phyloP scores from a whole-genome alignment of 2,797 vertebrate species.

The Brotula barbata region DNA sequence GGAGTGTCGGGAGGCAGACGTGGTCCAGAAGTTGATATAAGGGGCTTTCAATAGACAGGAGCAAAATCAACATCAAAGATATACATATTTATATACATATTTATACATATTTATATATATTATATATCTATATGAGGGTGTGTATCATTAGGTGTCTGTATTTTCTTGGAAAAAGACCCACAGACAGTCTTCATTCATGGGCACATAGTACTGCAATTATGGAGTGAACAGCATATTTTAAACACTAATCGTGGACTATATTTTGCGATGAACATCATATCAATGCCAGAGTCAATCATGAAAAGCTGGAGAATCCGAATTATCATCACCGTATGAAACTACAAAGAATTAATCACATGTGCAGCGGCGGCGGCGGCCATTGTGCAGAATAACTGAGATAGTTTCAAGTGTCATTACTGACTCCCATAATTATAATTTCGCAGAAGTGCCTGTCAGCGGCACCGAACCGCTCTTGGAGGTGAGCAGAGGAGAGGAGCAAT shows the following conservation, averaged over 20 bases:
- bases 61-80: too few species aligned
- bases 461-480: conserved; percentile 20
- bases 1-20: too few species aligned
- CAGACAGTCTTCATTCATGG: background rate
- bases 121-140: too few species aligned
- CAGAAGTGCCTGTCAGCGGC: conserved; percentile 38
- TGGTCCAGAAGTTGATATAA: too few species aligned
- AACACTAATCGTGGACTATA: conserved; percentile 24
- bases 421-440: conserved; percentile 49
- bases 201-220: conserved; percentile 5
- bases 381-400: conserved; percentile 60
- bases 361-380: conserved; percentile 37
- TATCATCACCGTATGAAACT: conserved; percentile 36
- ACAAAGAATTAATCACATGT: conserved; percentile 54
- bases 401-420: conserved; percentile 55
- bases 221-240: conserved; percentile 6
- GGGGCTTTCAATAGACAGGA: too few species aligned
- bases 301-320: conserved; percentile 31
- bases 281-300: background rate
- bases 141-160: too few species aligned
- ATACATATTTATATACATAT: too few species aligned
- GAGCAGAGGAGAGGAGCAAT: conserved; percentile 24
- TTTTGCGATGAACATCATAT: conserved; percentile 28
- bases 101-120: too few species aligned
- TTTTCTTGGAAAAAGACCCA: too few species aligned